These are phyloP conservation scores for Dasyurus viverrinus DNA, from an alignment of 2,113 vertebrate species.

Conservation along the genomic window DNA sequence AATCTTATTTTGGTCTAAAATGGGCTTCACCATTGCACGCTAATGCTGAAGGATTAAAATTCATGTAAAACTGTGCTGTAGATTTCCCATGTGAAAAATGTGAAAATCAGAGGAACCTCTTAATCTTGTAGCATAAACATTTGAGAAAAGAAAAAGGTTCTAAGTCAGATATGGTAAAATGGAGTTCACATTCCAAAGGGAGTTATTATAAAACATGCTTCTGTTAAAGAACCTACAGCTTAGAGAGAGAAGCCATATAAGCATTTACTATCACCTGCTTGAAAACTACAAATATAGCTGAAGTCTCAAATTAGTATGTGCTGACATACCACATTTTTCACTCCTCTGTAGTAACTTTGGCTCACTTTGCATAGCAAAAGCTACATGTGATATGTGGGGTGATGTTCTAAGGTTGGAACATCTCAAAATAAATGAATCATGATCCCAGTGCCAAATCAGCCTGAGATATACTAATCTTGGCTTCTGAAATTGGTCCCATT, in stretches of 20 bases:
- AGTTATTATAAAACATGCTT: conserved; percentile 7
- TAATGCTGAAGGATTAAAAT: conserved; percentile 36
- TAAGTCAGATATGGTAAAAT: neutral
- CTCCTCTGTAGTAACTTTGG: conserved; percentile 15
- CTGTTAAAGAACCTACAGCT: conserved; percentile 7
- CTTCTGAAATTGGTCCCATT: conserved; percentile 13
- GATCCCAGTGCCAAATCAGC: neutral
- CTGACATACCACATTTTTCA: conserved; percentile 12
- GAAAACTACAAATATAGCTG: conserved; percentile 40
- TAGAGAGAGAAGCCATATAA: conserved; percentile 22
- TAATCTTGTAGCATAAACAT: neutral
- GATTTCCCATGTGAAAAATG: neutral
- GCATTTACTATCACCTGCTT: conserved; percentile 4
- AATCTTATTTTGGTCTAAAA: conserved; percentile 18
- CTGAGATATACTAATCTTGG: neutral
- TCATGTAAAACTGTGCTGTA: neutral
- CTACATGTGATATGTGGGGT: conserved; percentile 2
- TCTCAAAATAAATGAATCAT: conserved; percentile 30
- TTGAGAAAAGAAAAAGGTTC: neutral
- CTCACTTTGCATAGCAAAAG: conserved; percentile 36
- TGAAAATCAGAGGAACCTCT: neutral
- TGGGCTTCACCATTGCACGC: neutral
- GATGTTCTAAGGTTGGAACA: conserved; percentile 18
- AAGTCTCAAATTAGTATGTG: conserved; percentile 17
- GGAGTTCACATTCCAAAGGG: neutral